phyloP scores from a whole-genome alignment of 1,140 invertebrate genomes.

The Paraescarpia echinospica region DNA sequence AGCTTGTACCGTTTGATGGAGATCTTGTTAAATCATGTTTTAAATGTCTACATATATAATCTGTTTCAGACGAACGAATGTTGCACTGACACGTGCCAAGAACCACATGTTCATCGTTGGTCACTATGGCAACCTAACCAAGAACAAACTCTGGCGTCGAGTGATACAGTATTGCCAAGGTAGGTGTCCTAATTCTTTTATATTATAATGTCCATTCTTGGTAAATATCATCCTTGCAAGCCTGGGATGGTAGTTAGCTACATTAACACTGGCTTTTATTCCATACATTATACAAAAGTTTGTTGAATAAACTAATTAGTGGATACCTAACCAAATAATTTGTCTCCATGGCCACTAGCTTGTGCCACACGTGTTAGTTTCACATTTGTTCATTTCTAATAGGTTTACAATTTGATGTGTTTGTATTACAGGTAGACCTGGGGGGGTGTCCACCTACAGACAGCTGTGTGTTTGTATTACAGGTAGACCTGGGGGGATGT shows the following conservation, averaged over 20 bases:
- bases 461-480: too few species aligned
- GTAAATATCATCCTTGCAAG: neutral
- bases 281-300: too few species aligned
- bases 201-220: neutral
- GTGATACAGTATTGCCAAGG: conserved; percentile 39
- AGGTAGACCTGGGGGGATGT: too few species aligned
- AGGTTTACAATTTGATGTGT: too few species aligned
- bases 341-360: neutral
- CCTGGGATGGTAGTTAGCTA: too few species aligned
- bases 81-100: conserved; percentile 48
- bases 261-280: too few species aligned
- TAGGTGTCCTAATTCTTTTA: neutral
- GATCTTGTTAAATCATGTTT: too few species aligned
- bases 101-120: conserved; percentile 50
- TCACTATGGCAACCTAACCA: conserved; percentile 38
- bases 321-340: neutral
- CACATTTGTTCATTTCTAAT: too few species aligned
- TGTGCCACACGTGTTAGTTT: too few species aligned
- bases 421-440: too few species aligned
- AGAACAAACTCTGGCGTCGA: conserved; percentile 42
- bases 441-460: too few species aligned
- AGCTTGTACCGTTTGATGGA: too few species aligned
- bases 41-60: conserved; percentile 14
- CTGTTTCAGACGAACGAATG: conserved; percentile 44
- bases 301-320: neutral